Conservation (phyloP, 2,113 vertebrate species). For the Antechinus stuartii region DNA sequence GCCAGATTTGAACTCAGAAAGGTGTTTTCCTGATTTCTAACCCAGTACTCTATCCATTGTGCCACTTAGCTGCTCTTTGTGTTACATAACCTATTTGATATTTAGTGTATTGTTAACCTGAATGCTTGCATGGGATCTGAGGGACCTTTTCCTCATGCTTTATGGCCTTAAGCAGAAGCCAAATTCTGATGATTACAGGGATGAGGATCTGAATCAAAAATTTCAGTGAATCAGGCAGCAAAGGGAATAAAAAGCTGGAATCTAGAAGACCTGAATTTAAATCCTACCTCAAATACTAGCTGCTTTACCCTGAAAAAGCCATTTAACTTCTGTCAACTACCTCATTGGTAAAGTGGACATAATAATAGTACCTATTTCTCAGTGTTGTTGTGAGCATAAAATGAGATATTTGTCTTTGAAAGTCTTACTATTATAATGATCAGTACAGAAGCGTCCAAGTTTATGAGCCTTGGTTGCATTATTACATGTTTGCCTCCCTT, state of each 20-base stretch:
- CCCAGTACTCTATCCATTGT: neutral
- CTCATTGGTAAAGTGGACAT: conserved; percentile 36
- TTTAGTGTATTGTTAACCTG: neutral
- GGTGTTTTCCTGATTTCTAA: neutral
- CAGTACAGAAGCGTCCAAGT: neutral
- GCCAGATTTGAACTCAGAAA: neutral
- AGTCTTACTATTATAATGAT: neutral
- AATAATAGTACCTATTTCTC: conserved; percentile 46
- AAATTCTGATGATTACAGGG: neutral
- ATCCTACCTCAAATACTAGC: neutral
- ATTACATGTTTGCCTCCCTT: conserved; percentile 17
- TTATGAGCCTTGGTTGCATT: neutral
- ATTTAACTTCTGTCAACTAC: conserved; percentile 22
- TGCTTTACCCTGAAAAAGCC: conserved; percentile 3
- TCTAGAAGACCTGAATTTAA: neutral
- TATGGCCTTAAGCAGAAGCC: neutral
- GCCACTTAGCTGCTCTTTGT: neutral
- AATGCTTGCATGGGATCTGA: neutral
- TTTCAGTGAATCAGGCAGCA: neutral
- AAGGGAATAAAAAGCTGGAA: neutral
- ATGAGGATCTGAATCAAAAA: neutral
- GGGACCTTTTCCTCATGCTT: neutral
- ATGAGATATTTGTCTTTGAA: neutral
- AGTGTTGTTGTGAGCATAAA: neutral
- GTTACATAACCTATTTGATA: neutral